Conservation (phyloP, 2,888 invertebrate species). For the Mesochorus sp. region DNA sequence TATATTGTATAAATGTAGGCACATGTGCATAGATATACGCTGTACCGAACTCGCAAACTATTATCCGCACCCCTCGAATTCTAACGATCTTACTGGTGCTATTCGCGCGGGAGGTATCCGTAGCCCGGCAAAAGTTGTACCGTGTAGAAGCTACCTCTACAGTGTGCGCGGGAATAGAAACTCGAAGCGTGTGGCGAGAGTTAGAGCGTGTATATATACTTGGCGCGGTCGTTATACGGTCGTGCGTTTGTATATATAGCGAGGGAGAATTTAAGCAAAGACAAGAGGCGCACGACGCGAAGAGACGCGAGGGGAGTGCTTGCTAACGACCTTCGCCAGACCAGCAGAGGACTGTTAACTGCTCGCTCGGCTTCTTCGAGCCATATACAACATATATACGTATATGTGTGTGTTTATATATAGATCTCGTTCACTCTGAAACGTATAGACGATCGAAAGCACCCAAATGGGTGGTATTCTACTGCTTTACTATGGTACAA, state of each 20-base stretch:
- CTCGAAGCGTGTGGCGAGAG: constrained; percentile 35
- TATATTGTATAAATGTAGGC: constrained; percentile 17
- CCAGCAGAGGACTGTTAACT: constrained; percentile 79
- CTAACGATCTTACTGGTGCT: constrained; percentile 28
- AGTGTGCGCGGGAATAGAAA: constrained; percentile 26
- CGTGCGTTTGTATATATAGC: constrained; percentile 14
- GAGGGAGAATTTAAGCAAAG: constrained; percentile 49
- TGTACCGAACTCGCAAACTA: constrained; percentile 51
- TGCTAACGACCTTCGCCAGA: constrained; percentile 80
- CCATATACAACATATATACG: not conserved
- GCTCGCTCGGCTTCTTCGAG: constrained; percentile 69
- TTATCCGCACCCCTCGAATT: constrained; percentile 57
- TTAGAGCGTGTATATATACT: constrained; percentile 28
- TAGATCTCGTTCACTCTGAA: not conserved
- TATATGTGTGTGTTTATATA: not conserved
- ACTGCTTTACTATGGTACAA: constrained; percentile 40
- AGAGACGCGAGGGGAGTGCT: constrained; percentile 66
- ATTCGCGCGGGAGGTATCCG: constrained; percentile 46
- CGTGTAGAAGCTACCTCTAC: constrained; percentile 15
- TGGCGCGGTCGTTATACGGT: constrained; percentile 46
- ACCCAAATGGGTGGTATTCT: constrained; percentile 33
- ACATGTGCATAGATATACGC: not conserved
- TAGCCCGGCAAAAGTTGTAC: constrained; percentile 47
- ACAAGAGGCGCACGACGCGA: constrained; percentile 53
- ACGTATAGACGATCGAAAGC: constrained; percentile 31